These are phyloP conservation scores for Hydrozoanthus tunicans DNA, from an alignment of 64 coral and sea anemone genomes.

Conservation along the genomic window DNA sequence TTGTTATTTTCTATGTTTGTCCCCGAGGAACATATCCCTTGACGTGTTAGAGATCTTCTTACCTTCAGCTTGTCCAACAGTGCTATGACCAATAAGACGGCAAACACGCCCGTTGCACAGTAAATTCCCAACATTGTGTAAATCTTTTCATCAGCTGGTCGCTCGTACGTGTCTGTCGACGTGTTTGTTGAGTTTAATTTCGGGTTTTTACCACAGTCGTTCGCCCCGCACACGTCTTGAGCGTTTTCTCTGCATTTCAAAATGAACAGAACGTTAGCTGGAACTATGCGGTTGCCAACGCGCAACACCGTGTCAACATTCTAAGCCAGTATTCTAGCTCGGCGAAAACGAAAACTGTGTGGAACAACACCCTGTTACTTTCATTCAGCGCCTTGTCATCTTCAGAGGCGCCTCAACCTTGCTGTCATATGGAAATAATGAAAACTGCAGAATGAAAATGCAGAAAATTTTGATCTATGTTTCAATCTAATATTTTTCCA, in stretches of 20 bases:
- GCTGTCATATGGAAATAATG: too few relatives aligned
- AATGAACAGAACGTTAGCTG: neutral
- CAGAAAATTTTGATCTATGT: too few relatives aligned
- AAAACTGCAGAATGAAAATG: too few relatives aligned
- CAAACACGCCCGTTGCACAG: slow-evolving; percentile 55
- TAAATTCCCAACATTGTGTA: slow-evolving; percentile 69
- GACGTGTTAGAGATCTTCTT: neutral
- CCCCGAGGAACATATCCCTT: too few relatives aligned
- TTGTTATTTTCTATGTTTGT: too few relatives aligned
- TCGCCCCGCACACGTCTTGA: slow-evolving; percentile 62
- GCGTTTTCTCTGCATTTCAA: slow-evolving; percentile 31
- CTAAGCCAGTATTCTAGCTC: too few relatives aligned
- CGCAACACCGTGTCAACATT: neutral
- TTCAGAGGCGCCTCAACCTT: too few relatives aligned
- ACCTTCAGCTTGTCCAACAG: slow-evolving; percentile 57
- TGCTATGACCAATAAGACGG: slow-evolving; percentile 51
- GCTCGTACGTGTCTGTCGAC: slow-evolving; percentile 11
- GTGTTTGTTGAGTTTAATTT: slow-evolving; percentile 10
- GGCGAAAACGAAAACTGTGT: too few relatives aligned
- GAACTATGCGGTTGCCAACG: neutral
- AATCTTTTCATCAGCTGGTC: slow-evolving; percentile 18
- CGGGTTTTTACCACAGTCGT: slow-evolving; percentile 16
- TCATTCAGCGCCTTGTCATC: too few relatives aligned
- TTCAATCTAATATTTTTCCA: too few relatives aligned
- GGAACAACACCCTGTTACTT: too few relatives aligned